A percentile compares a stretch with the other conserved stretches of the same genome.
phyloP scores from a whole-genome alignment of 1,140 invertebrate species.

The Cydia strobilella region DNA sequence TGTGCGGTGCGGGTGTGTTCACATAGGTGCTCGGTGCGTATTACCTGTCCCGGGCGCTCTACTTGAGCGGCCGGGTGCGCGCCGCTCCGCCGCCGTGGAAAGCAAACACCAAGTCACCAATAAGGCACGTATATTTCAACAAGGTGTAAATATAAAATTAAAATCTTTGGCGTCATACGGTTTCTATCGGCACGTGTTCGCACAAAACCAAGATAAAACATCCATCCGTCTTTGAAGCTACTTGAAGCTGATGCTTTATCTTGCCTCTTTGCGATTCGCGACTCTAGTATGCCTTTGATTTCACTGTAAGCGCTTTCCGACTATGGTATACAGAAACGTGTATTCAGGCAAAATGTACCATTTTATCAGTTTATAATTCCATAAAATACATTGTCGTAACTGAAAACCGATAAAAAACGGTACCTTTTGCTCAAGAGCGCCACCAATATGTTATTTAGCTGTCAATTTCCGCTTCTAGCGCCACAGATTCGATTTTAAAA shows the following conservation, averaged over 20 bases:
- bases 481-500: background rate
- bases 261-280: background rate
- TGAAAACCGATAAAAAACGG: background rate
- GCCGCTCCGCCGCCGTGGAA: conserved; percentile 58
- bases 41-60: conserved; percentile 83
- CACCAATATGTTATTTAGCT: background rate
- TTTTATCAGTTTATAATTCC: background rate
- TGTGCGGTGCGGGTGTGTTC: no score
- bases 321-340: background rate
- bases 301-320: background rate
- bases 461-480: background rate
- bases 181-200: background rate
- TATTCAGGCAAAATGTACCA: background rate
- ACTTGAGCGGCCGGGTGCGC: conserved; percentile 82
- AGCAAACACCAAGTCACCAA: conserved; percentile 74
- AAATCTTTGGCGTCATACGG: conserved; percentile 74
- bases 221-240: no score
- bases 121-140: conserved; percentile 79
- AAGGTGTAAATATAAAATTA: conserved; percentile 66
- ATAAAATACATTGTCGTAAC: background rate
- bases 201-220: background rate
- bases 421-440: background rate
- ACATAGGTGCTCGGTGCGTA: conserved; percentile 62
- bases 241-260: background rate
- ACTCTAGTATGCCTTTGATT: background rate